Base-by-base conservation (phyloP, 2,888 invertebrate genomes). In the Torymus aiolomorphi region DNA sequence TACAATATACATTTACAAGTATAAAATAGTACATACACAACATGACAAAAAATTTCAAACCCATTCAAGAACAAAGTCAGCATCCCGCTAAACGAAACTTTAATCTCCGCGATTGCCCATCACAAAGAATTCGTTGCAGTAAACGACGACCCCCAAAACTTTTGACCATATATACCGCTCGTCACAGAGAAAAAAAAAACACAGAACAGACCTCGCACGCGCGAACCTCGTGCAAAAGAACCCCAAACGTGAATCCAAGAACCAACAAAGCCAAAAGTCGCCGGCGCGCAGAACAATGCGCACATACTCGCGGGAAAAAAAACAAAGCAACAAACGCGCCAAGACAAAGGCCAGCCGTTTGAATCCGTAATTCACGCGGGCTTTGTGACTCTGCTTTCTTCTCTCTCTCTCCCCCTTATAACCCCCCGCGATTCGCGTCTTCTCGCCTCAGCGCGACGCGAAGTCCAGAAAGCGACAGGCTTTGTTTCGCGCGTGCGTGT, bases 251-350 rank as follows among this genome's bases (percentile, higher is more conserved):
- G n/a, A 78, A 20, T 52, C 24, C 61, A 61, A 65, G 76, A 63
- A 76, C 59, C 16, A 42, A 20, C 57, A 71, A 78, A 67, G 56
- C 51, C 10, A 31, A 31, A 76, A 70, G 49, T 76, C 51, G 52
- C 56, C 24, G 66, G 59, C 52, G 31, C 65, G 42, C 20, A 56
- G 14, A 31, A 89, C 89, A 89, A 89, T 88, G 86, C 87, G 14
- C 12, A 49, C 4, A 14, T 8, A 24, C 16, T 63, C 14, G 14
- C 24, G n/a, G 42, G 5, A 20, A 49, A 52, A 84, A 87, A 89
- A 89, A 89, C 89, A 90, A 89, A 89, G 89, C 88, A 88, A 88
- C 88, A 90, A 89, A 89, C 88, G 88, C 86, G 87, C 84, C 86
- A 86, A 88, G 87, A 89, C 89, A 90, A 89, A 89, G 85, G 87